Percentiles rank a stretch among this genome's conserved stretches.
Conservation (phyloP, 2,888 invertebrate genomes). For the Oscheius sp. region DNA sequence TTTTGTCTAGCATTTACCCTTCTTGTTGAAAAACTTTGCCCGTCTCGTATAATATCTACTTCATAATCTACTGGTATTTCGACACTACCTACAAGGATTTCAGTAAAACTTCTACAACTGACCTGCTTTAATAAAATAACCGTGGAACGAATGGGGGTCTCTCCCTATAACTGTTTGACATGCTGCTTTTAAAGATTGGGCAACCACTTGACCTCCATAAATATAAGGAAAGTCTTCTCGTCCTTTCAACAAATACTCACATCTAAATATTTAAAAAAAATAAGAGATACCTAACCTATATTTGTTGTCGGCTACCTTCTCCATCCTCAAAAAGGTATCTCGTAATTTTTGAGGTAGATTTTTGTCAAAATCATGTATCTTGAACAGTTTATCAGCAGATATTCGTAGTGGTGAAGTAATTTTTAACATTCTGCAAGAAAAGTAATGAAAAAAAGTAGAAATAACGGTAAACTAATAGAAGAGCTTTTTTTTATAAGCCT, state of each 20-base stretch:
- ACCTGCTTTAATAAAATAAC: constrained; percentile 72
- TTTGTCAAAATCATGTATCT: constrained; percentile 5
- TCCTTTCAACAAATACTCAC: constrained; percentile 30
- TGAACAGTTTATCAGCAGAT: neutral
- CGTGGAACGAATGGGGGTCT: constrained; percentile 71
- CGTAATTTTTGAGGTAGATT: constrained; percentile 12
- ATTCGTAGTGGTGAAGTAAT: neutral
- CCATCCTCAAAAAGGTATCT: constrained; percentile 4
- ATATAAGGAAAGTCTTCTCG: constrained; percentile 31
- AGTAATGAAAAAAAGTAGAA: neutral
- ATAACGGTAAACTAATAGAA: neutral
- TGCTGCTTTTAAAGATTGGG: constrained; percentile 71
- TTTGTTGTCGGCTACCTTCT: neutral
- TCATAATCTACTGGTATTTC: constrained; percentile 70
- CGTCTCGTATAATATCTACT: constrained; percentile 71
- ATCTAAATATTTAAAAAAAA: constrained; percentile 20
- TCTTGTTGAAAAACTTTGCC: constrained; percentile 70
- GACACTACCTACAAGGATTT: constrained; percentile 28
- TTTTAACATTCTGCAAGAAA: neutral
- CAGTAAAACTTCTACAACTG: constrained; percentile 1
- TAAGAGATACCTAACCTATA: neutral
- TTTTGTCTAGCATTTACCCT: constrained; percentile 71
- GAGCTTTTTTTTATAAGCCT: too few species aligned
- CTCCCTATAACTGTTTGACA: constrained; percentile 67
- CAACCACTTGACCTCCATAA: constrained; percentile 66